Evolutionary conservation across 2,888 invertebrate species (phyloP).

Genomic region (Caenorhabditis sp.): DNA sequence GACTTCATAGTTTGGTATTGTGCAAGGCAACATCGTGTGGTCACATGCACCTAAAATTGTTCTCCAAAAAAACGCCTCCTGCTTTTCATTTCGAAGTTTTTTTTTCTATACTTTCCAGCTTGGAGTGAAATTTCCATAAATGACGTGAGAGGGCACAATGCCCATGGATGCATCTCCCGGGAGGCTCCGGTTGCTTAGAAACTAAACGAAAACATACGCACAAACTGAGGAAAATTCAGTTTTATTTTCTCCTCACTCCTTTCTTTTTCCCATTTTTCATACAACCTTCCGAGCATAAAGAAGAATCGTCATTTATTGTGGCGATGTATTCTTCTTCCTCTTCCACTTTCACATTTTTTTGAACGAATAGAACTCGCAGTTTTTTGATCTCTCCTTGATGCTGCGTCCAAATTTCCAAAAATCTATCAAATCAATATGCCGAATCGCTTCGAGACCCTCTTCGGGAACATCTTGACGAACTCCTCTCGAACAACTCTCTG

Average conservation of each 20-base stretch:
- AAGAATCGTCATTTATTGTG: slow-evolving; percentile 11
- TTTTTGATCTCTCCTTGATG: slow-evolving; percentile 32
- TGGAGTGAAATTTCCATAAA: background rate
- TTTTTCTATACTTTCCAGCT: too few relatives aligned
- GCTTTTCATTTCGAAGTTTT: too few relatives aligned
- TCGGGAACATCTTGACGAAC: too few relatives aligned
- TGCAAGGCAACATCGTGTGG: too few relatives aligned
- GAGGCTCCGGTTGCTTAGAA: background rate
- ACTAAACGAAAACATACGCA: background rate
- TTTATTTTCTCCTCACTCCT: slow-evolving; percentile 2
- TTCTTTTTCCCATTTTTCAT: background rate
- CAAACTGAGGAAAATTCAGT: background rate
- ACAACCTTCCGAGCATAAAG: background rate
- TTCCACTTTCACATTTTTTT: slow-evolving; percentile 39
- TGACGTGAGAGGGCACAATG: background rate
- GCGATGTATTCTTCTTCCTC: slow-evolving; percentile 9
- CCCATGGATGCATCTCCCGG: background rate
- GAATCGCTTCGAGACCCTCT: too few relatives aligned
- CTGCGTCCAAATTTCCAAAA: too few relatives aligned
- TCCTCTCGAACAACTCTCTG: too few relatives aligned
- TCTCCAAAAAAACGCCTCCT: too few relatives aligned
- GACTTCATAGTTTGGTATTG: too few relatives aligned
- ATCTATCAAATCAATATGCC: too few relatives aligned
- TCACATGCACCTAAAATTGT: too few relatives aligned
- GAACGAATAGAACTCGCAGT: slow-evolving; percentile 31